A percentile compares a stretch with the other conserved stretches of the same genome.
These are phyloP conservation scores for Drosophila paucipuncta DNA, from an alignment of 2,888 invertebrate species.

Conservation along the genomic window DNA sequence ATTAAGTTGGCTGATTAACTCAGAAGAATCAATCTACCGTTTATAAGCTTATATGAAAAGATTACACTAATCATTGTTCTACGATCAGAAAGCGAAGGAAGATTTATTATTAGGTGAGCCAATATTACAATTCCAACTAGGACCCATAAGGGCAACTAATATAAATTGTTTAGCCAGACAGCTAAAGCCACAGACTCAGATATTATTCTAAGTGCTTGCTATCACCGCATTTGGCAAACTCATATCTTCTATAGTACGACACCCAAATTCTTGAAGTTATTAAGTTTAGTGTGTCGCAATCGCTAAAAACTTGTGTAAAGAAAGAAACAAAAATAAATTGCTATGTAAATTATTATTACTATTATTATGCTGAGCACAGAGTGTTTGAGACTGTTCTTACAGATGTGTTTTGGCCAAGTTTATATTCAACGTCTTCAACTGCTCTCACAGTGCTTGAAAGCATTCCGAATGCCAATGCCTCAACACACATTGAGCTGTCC, in stretches of 20 bases:
- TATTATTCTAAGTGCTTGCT: not conserved
- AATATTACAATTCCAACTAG: too few species aligned
- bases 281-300: not conserved
- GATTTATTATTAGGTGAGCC: too few species aligned
- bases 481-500: conserved; percentile 22
- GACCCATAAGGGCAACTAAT: too few species aligned
- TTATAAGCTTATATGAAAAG: too few species aligned
- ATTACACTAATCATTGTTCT: too few species aligned
- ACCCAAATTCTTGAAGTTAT: not conserved
- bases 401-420: not conserved
- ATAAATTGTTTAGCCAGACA: not conserved
- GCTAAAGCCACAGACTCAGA: not conserved
- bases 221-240: not conserved
- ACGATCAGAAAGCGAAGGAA: too few species aligned
- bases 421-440: not conserved
- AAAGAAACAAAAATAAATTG: not conserved
- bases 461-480: conserved; percentile 9
- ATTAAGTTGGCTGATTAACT: too few species aligned
- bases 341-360: not conserved
- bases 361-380: not conserved
- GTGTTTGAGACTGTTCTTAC: not conserved
- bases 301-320: not conserved
- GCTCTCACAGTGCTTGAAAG: not conserved
- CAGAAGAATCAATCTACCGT: too few species aligned
- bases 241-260: not conserved